Evolutionary conservation across 2,888 invertebrate species (phyloP), one percentile per base, ranked within the genome.

Genomic region (Cactoblastis cactorum): DNA sequence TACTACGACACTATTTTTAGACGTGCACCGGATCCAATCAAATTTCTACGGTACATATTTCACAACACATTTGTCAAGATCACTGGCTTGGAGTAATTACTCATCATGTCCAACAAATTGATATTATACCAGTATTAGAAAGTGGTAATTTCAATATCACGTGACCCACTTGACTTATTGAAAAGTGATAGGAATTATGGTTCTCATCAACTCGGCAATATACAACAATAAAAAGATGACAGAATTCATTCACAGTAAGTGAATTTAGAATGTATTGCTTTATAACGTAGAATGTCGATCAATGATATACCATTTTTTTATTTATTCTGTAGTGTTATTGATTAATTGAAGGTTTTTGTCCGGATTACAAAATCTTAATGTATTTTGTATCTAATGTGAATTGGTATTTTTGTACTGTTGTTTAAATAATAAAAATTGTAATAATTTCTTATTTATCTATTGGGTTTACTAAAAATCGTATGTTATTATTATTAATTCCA

Each of bases 21-120:
- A 38, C 53, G 47, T 48, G 48, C 62, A 74, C 75, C 79, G 78
- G 63, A 71, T 68, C 83, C 70, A 83, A 85, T 85, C 77, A 70
- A 74, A 82, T 84, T 76, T 77, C 62, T 73, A 76, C 79, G 83
- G 82, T 77, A 76, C 78, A 80, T 83, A 84, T 77, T 79, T 83
- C 76, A 80, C 77, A 77, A 77, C 71, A 68, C 80, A 85, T 88
- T 86, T 85, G 84, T 86, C 83, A 85, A 77, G 77, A 80, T 63
- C 71, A 74, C 69, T 70, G 74, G 69, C 69, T 71, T 69, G 69
- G 63, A 66, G 81, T 83, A 84, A 86, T 86, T 82, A 83, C 77
- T 84, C 80, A 85, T 80, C 78, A 69, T 71, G 74, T 74, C 70
- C 69, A 62, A 69, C 76, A 81, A 85, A 85, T 86, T 84, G 83